Conservation (phyloP, 2,888 invertebrate species). For the Ochlodes sylvanus region DNA sequence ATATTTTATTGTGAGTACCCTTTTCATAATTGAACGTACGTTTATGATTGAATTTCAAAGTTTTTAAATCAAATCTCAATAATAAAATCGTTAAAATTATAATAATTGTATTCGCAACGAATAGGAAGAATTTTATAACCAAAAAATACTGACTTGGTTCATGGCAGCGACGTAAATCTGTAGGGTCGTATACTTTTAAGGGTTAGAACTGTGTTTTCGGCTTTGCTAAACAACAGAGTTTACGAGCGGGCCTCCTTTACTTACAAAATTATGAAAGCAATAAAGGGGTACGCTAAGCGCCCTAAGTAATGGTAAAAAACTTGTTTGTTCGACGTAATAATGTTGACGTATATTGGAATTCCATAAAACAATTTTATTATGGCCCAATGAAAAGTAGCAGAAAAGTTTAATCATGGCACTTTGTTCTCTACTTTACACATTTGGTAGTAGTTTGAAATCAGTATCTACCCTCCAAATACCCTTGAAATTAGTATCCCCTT, state of each 20-base stretch:
- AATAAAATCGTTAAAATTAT: too few relatives aligned
- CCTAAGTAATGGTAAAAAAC: constrained; percentile 14
- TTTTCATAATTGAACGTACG: too few relatives aligned
- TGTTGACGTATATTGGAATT: constrained; percentile 14
- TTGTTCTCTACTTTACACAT: background rate
- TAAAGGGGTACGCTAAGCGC: constrained; percentile 13
- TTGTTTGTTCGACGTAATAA: constrained; percentile 13
- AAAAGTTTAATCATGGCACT: background rate
- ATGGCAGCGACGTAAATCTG: constrained; percentile 13
- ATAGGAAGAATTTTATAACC: background rate
- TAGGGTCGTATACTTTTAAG: constrained; percentile 24
- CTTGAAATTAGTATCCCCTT: background rate
- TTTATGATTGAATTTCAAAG: too few relatives aligned
- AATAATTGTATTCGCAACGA: background rate
- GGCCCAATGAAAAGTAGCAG: background rate
- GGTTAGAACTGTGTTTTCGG: constrained; percentile 25
- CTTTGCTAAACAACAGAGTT: constrained; percentile 30
- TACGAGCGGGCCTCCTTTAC: constrained; percentile 18
- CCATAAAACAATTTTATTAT: constrained; percentile 14
- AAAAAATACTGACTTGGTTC: background rate
- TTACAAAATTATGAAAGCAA: constrained; percentile 22
- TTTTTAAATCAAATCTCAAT: too few relatives aligned
- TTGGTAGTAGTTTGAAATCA: background rate
- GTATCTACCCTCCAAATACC: background rate
- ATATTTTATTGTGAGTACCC: too few relatives aligned